Conservation (phyloP, 2,888 invertebrate genomes). For the Ophonus ardosiacus region DNA sequence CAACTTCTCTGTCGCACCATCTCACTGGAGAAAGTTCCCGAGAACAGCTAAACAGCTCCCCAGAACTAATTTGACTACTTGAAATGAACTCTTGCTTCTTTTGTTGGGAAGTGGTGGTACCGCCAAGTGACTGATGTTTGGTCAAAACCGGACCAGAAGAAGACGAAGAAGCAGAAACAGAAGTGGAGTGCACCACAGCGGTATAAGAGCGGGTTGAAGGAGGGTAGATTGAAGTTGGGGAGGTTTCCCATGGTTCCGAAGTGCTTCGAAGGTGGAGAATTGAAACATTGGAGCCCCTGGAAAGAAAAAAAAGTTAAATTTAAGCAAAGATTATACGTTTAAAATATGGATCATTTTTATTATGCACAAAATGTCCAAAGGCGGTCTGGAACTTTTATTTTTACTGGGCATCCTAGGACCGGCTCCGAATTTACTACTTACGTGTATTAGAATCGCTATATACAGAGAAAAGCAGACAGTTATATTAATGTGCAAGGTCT, state of each 20-base stretch:
- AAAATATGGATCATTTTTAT: too few relatives aligned
- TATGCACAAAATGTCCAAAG: too few relatives aligned
- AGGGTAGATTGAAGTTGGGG: constrained; percentile 73
- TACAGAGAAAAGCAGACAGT: too few relatives aligned
- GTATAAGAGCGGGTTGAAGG: constrained; percentile 71
- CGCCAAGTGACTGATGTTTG: constrained; percentile 72
- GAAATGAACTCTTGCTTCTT: constrained; percentile 70
- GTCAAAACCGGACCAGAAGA: constrained; percentile 69
- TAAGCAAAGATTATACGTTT: too few relatives aligned
- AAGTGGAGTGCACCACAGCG: constrained; percentile 66
- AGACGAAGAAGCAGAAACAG: constrained; percentile 66
- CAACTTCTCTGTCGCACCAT: constrained; percentile 80
- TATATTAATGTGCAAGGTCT: too few relatives aligned
- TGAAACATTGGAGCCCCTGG: constrained; percentile 78
- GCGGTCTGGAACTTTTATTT: too few relatives aligned
- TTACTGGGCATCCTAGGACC: too few relatives aligned
- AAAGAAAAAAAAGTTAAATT: constrained; percentile 65
- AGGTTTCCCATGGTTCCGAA: constrained; percentile 78
- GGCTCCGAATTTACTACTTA: too few relatives aligned
- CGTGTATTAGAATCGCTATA: too few relatives aligned
- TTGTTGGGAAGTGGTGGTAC: constrained; percentile 64
- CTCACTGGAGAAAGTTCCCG: constrained; percentile 79
- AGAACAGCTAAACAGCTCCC: constrained; percentile 76
- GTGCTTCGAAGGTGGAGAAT: constrained; percentile 78
- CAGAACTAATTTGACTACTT: constrained; percentile 74